These are phyloP conservation scores for Phortica okadai DNA, from an alignment of 2,888 invertebrate genomes.

Conservation along the genomic window DNA sequence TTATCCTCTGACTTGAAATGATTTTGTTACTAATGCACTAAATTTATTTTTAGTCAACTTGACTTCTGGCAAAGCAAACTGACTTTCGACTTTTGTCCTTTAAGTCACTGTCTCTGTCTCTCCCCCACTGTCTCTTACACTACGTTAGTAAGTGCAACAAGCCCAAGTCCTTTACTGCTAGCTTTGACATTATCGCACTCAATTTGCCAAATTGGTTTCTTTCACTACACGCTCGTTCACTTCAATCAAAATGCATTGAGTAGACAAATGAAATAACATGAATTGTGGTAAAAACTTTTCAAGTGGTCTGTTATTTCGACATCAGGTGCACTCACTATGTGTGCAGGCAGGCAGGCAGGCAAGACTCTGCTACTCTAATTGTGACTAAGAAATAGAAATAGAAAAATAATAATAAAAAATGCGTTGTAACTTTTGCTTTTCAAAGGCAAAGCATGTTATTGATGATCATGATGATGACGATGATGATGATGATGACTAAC, in stretches of 20 bases:
- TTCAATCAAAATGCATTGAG: not conserved
- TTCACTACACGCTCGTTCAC: not conserved
- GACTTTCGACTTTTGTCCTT: no score
- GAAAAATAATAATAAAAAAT: not conserved
- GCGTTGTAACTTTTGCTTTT: not conserved
- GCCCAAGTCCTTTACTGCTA: no score
- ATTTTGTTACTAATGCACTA: no score
- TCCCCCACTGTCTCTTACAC: no score
- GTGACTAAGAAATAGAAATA: not conserved
- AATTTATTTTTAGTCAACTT: no score
- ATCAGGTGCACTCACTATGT: not conserved
- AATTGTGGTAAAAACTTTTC: slow-evolving; percentile 9
- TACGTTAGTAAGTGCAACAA: no score
- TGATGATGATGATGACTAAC: not conserved
- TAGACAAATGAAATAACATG: not conserved
- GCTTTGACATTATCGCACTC: not conserved
- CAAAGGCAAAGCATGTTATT: not conserved
- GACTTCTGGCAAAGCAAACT: no score
- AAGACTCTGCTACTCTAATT: no score
- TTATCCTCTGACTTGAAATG: no score
- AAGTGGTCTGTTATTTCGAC: not conserved
- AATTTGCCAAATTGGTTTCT: not conserved
- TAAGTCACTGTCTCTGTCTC: no score
- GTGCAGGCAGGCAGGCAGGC: not conserved
- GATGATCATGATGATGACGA: not conserved